A percentile compares a stretch with the other conserved stretches of the same genome.
These are phyloP conservation scores for Galerucella nymphaeae DNA, from an alignment of 2,888 invertebrate species.

Conservation along the genomic window DNA sequence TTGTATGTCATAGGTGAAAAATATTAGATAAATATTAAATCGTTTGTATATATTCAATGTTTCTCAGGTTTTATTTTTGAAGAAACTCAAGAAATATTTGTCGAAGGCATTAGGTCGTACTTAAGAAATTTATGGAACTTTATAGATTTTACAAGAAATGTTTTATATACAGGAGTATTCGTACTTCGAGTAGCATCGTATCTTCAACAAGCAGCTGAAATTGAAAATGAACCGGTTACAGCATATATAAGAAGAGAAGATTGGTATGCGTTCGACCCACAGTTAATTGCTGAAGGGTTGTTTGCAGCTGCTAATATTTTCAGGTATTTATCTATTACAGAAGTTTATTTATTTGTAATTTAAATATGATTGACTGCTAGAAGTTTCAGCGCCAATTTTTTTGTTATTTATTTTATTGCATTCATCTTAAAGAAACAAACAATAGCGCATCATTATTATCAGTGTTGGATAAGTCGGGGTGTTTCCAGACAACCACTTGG, in stretches of 20 bases:
- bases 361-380: too few relatives aligned
- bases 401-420: too few relatives aligned
- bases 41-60: not conserved
- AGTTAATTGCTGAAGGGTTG: slow-evolving; percentile 90
- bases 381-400: too few relatives aligned
- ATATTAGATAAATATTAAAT: not conserved
- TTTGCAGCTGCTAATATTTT: slow-evolving; percentile 96
- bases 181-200: slow-evolving; percentile 78
- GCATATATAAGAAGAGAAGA: slow-evolving; percentile 83
- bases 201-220: slow-evolving; percentile 79
- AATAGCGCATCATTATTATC: too few relatives aligned
- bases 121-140: slow-evolving; percentile 96
- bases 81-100: slow-evolving; percentile 91
- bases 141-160: slow-evolving; percentile 92
- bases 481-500: too few relatives aligned
- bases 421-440: too few relatives aligned
- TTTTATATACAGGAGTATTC: slow-evolving; percentile 81
- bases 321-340: slow-evolving; percentile 66
- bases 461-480: too few relatives aligned
- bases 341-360: too few relatives aligned
- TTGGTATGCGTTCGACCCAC: slow-evolving; percentile 95
- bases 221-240: slow-evolving; percentile 73
- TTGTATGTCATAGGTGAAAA: slow-evolving; percentile 82
- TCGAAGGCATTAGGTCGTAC: slow-evolving; percentile 87
- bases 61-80: slow-evolving; percentile 88